Conservation (phyloP, 2,888 invertebrate species). For the Aethes cnicana region DNA sequence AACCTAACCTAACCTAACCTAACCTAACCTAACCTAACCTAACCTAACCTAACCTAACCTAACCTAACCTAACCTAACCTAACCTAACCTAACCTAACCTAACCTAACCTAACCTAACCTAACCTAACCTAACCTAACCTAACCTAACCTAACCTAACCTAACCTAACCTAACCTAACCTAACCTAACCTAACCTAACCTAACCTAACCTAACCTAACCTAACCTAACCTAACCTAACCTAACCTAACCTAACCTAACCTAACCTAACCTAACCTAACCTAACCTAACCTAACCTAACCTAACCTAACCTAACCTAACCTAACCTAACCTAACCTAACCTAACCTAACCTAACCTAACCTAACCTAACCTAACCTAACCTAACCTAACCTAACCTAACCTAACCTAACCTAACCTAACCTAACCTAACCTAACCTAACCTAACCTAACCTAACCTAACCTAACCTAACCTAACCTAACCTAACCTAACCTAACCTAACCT, state of each 20-base stretch:
- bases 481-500: constrained; percentile 8
- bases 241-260: not conserved
- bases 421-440: constrained; percentile 8
- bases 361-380: too few species aligned
- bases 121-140: not conserved
- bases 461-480: constrained; percentile 8
- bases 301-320: constrained; percentile 5
- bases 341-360: too few species aligned
- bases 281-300: not conserved
- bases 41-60: not conserved
- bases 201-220: not conserved
- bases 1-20: not conserved
- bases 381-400: too few species aligned
- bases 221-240: not conserved
- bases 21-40: not conserved
- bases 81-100: not conserved
- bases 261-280: not conserved
- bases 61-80: not conserved
- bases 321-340: too few species aligned
- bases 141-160: not conserved
- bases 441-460: constrained; percentile 8
- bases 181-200: not conserved
- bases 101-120: not conserved
- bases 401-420: constrained; percentile 8
- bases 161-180: not conserved